phyloP scores from a whole-genome alignment of 2,888 invertebrate species.

The Hirudinaria manillensis region DNA sequence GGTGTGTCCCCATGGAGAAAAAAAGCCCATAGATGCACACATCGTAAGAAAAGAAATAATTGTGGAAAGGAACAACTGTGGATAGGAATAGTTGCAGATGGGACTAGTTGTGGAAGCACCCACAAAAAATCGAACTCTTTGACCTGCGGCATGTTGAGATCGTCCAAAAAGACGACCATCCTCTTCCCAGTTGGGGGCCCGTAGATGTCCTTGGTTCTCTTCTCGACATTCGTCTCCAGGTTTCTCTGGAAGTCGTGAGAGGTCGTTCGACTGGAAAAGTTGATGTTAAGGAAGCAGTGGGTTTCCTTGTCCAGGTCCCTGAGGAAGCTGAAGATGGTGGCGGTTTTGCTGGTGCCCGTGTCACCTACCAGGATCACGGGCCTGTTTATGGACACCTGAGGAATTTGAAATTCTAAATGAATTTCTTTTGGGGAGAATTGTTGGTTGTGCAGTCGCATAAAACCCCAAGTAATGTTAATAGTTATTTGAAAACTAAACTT shows the following conservation, averaged over 20 bases:
- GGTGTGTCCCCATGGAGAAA: too few relatives aligned
- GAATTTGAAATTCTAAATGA: not conserved
- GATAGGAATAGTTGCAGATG: too few relatives aligned
- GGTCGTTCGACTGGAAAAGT: slow-evolving; percentile 84
- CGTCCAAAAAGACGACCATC: slow-evolving; percentile 82
- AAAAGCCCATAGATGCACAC: too few relatives aligned
- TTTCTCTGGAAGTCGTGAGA: slow-evolving; percentile 83
- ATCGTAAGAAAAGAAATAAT: too few relatives aligned
- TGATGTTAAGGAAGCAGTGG: slow-evolving; percentile 73
- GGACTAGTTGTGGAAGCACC: too few relatives aligned
- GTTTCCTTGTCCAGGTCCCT: slow-evolving; percentile 61
- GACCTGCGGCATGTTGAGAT: slow-evolving; percentile 87
- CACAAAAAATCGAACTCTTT: not conserved
- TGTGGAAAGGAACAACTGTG: too few relatives aligned
- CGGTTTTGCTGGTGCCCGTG: slow-evolving; percentile 86
- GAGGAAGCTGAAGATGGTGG: slow-evolving; percentile 76
- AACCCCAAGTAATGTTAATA: not conserved
- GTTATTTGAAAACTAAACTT: not conserved
- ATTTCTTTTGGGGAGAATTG: not conserved
- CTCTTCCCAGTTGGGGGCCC: slow-evolving; percentile 85
- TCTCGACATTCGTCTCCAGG: slow-evolving; percentile 79
- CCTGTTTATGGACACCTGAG: slow-evolving; percentile 64
- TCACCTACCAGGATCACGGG: slow-evolving; percentile 82
- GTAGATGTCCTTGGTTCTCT: slow-evolving; percentile 79
- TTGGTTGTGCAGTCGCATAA: not conserved